Base-by-base conservation (phyloP, 2,888 invertebrate genomes). In the Agrotis ipsilon region DNA sequence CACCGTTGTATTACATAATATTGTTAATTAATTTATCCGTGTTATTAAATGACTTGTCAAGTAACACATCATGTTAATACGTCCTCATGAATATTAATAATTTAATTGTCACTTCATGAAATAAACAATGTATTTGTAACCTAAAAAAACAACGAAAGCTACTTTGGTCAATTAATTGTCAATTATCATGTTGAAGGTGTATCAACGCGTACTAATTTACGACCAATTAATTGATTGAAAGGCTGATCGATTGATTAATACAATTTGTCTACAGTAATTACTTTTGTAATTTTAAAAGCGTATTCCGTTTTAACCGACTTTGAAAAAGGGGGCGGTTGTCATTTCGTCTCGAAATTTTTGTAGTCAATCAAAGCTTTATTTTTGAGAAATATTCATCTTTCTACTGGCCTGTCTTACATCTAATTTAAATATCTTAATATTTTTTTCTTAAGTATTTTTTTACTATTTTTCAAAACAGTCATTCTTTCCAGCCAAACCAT, bases 141-240 rank as follows among this genome's bases (percentile, higher is more conserved):
- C 9, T 39, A 11, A 43, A 16, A 24, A 48, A 54, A 57, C 55
- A 64, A 32, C 16, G 45, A 1, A 59, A 55, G 14, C 1, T 54
- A 49, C n/a, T 43, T 13, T 16, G 18, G 1, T 6, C 57, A 68
- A 68, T 75, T 43, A 58, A 48, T 19, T 61, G 51, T 46, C 57
- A 46, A 68, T 68, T 14, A 48, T 48, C 75, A 21, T 19, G 73
- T 49, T 14, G 19, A 32, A 51, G 59, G 67, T 66, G 55, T 61
- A 52, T 58, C 55, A 18, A 18, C 39, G 54, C 2, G 13, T 21
- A 7, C 18, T 43, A 48, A 68, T 75, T 75, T n/a, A 48, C 61
- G 24, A 51, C 7, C 39, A 75, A 58, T 74, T 21, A 32, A 67
- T 54, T 27, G 43, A 54, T 73, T 45, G 18, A 61, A 27, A 43